Evolutionary conservation across 2,888 invertebrate genomes (phyloP), one percentile per base, ranked within the genome.

Genomic region (Incurvaria masculella): DNA sequence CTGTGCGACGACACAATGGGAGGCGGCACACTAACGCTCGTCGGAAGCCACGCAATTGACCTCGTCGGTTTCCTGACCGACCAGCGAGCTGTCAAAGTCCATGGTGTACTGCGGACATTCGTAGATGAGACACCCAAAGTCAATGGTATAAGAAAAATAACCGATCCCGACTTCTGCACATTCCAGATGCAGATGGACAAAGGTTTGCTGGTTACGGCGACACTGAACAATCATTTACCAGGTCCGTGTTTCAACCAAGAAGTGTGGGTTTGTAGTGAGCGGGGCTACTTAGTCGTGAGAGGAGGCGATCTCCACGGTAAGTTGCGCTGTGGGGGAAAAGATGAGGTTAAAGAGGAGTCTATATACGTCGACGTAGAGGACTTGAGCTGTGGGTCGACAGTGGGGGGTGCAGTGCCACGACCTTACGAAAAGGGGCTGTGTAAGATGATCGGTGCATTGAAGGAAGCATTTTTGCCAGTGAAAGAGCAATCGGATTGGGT

Each of bases 1-100:
- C 81, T 90, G 64, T 97, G 97, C 70, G 96, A 97, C 69, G 93
- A 94, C 56, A 87, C 90, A 21, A 97, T 96, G 96, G 97, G 97
- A 45, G 97, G 97, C 14, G 97, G 97, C 1, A 90, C 94, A 10
- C 76, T 97, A 1, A 94, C 95, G 49, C 80, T 95, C 40, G 89
- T 97, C 41, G 97, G 97, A 8, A 94, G 94, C 65, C 94, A 96
- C 75, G 89, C 97, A 1, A 91, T 97, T 53, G 97, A 97, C 65
- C 76, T 97, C 56, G 87, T 97, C 27, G 88, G 91, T 48, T 95
- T 87, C 67, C 72, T 97, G 47, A 89, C 92, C 17, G 86, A 86
- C 6, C 91, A 94, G 63, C 87, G 85, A 62, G 96, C 95, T 2
- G 72, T 85, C 0, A 83, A 89, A 61, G 97, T 94, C 1, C 95